A percentile compares a stretch with the other conserved stretches of the same genome.
phyloP scores from a whole-genome alignment of 2,113 vertebrate genomes.

The Furnarius figulus region DNA sequence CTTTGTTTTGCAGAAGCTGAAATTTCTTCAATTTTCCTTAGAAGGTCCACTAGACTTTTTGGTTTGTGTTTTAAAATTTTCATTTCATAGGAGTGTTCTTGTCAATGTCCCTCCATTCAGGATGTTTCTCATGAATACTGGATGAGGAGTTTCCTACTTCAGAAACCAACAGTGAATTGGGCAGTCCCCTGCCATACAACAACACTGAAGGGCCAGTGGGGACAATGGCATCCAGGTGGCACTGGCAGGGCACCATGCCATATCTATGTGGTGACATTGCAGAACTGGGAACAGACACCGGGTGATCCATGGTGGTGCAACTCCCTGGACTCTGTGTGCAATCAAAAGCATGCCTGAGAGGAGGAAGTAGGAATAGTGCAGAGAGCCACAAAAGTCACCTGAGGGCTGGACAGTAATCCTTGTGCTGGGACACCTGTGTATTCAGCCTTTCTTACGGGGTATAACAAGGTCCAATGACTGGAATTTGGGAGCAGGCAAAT shows the following conservation, averaged over 20 bases:
- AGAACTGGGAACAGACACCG: not conserved
- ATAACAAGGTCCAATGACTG: not conserved
- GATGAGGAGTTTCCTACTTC: not conserved
- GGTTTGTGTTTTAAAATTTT: not conserved
- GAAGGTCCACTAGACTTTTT: not conserved
- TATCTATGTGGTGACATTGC: not conserved
- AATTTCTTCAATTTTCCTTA: not conserved
- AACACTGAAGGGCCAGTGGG: fast-evolving
- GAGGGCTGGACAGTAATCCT: not conserved
- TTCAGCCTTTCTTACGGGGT: not conserved
- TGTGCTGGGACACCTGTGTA: fast-evolving
- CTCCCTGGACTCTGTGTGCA: not conserved
- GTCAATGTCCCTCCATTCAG: not conserved
- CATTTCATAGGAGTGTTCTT: not conserved
- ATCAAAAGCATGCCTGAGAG: not conserved
- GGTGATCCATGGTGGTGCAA: not conserved
- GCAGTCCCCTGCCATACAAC: not conserved
- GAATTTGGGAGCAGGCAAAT: not conserved
- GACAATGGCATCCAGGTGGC: not conserved
- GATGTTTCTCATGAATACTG: not conserved
- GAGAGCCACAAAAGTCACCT: not conserved
- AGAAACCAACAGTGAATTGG: not conserved
- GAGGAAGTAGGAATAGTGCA: not conserved
- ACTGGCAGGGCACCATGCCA: not conserved
- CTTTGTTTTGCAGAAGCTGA: not conserved